phyloP scores from a whole-genome alignment of 2,113 vertebrate genomes.

The Catharus bicknelli region DNA sequence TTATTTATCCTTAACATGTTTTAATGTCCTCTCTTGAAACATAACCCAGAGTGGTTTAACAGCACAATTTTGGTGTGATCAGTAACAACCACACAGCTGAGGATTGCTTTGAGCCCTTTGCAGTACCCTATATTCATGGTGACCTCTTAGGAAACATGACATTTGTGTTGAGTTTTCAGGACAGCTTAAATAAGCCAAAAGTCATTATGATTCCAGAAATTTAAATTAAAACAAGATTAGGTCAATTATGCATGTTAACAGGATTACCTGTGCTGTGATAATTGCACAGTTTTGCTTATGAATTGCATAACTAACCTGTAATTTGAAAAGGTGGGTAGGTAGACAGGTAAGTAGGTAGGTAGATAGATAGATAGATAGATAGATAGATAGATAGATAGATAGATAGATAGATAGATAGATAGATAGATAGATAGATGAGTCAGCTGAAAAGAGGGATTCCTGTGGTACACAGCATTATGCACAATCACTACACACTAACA shows the following conservation, averaged over 20 bases:
- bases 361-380: neutral
- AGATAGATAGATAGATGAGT: neutral
- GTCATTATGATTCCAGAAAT: neutral
- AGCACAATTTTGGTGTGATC: neutral
- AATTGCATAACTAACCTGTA: neutral
- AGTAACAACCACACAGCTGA: neutral
- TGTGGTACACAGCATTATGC: slow-evolving; percentile 3
- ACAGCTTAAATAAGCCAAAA: neutral
- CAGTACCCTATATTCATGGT: neutral
- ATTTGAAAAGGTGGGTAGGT: neutral
- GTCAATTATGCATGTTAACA: neutral
- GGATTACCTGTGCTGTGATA: neutral
- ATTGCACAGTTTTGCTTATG: neutral
- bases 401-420: neutral
- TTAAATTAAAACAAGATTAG: neutral
- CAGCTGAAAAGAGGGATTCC: neutral
- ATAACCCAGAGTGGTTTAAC: neutral
- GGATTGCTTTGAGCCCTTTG: neutral
- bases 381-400: neutral
- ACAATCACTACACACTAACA: slow-evolving; percentile 13
- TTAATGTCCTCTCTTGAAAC: neutral
- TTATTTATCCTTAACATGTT: neutral
- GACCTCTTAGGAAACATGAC: neutral
- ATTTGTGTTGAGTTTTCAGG: neutral
- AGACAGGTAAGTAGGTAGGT: neutral